These are phyloP conservation scores for Sclerodermus sp. DNA, from an alignment of 2,888 invertebrate genomes.

Conservation along the genomic window DNA sequence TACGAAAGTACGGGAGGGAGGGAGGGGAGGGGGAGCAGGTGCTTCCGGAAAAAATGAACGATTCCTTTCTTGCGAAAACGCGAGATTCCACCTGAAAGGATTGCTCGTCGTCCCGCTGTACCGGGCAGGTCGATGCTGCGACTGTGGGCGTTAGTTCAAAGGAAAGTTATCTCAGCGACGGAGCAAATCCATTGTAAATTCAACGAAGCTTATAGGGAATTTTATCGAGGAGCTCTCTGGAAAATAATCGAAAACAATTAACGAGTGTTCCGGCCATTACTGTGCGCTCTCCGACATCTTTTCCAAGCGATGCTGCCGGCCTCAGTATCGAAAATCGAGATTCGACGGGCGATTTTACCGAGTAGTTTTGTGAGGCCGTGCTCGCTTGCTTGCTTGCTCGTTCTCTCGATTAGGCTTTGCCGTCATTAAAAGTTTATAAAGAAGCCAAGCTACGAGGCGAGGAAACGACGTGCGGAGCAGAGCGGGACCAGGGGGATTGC, in stretches of 20 bases:
- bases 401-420: slow-evolving; percentile 55
- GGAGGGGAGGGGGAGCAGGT: too few relatives aligned
- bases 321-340: slow-evolving; percentile 41
- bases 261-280: slow-evolving; percentile 6
- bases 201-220: too few relatives aligned
- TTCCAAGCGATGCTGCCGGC: slow-evolving; percentile 9
- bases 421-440: slow-evolving; percentile 59
- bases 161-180: too few relatives aligned
- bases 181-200: too few relatives aligned
- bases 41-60: too few relatives aligned
- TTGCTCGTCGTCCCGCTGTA: too few relatives aligned
- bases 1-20: too few relatives aligned
- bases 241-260: slow-evolving; percentile 15
- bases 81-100: too few relatives aligned
- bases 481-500: slow-evolving; percentile 19
- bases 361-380: slow-evolving; percentile 26
- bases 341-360: slow-evolving; percentile 41
- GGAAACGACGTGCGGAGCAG: slow-evolving; percentile 21
- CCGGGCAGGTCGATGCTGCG: too few relatives aligned
- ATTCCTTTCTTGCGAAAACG: too few relatives aligned
- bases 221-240: not conserved
- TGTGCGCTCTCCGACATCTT: slow-evolving; percentile 5
- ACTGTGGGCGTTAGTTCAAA: too few relatives aligned
- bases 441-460: slow-evolving; percentile 47
- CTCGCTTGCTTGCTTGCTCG: slow-evolving; percentile 34